Percentiles rank a stretch among this genome's conserved stretches.
Evolutionary conservation across 2,113 vertebrate genomes (phyloP).

Genomic region (Hyaena hyaena): DNA sequence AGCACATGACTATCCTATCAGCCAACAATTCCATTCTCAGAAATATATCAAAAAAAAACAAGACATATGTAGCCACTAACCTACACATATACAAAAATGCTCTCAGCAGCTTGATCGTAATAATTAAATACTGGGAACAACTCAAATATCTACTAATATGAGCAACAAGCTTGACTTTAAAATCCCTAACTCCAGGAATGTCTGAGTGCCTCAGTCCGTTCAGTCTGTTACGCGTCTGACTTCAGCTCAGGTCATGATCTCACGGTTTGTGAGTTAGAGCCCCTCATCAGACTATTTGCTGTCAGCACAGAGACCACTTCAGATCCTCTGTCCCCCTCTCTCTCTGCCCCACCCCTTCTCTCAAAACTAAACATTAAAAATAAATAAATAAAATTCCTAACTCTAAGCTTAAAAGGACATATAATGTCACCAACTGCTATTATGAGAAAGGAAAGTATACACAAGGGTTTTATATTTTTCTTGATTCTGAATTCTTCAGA

Average conservation of each 20-base stretch:
- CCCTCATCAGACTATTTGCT: no score
- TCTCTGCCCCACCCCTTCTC: no score
- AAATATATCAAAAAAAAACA: not conserved
- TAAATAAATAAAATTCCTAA: not conserved
- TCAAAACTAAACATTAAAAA: no score
- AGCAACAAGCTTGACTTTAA: not conserved
- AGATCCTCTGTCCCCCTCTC: no score
- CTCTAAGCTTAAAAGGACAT: not conserved
- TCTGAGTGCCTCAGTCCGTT: no score
- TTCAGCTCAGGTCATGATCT: no score
- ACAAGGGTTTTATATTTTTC: not conserved
- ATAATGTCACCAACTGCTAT: not conserved
- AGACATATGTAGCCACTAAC: not conserved
- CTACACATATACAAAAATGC: not conserved
- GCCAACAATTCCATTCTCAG: not conserved
- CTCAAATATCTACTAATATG: not conserved
- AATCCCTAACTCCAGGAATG: not conserved
- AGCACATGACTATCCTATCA: not conserved
- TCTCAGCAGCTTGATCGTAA: not conserved
- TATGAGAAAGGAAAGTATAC: not conserved
- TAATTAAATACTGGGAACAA: not conserved
- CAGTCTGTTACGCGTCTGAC: no score
- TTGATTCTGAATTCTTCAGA: not conserved
- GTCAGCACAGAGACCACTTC: no score
- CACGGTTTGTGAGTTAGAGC: no score